These are phyloP conservation scores for Axis porcinus DNA, from an alignment of 2,113 vertebrate genomes.

Conservation along the genomic window DNA sequence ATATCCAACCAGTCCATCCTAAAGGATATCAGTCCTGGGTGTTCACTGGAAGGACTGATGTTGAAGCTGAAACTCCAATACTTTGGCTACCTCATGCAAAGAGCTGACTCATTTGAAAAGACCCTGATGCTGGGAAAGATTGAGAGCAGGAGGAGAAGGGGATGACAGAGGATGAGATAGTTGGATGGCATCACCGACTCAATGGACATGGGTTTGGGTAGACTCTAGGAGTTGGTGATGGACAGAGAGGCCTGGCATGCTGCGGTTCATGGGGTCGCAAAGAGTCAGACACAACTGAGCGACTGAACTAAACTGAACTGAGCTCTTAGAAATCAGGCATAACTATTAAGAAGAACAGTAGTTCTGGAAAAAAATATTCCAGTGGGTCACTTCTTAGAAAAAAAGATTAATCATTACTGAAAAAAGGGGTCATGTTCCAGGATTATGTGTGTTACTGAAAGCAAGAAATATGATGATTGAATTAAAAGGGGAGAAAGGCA, in stretches of 20 bases:
- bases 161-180: background rate
- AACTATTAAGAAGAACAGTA: background rate
- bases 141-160: background rate
- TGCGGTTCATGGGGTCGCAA: background rate
- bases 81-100: background rate
- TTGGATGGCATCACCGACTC: background rate
- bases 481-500: background rate
- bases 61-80: background rate
- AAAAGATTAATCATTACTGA: background rate
- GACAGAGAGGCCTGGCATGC: rapidly evolving
- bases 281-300: background rate
- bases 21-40: background rate
- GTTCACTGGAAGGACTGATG: background rate
- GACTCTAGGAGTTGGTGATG: background rate
- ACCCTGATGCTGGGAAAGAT: background rate
- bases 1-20: background rate
- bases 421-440: background rate
- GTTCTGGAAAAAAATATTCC: background rate
- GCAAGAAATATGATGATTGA: background rate
- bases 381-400: background rate
- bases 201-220: background rate
- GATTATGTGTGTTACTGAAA: background rate
- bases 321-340: background rate
- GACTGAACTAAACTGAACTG: background rate
- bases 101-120: background rate